Percentiles rank a stretch among this genome's conserved stretches.
These are phyloP conservation scores for Danio aesculapii DNA, from an alignment of 2,797 vertebrate genomes.

Conservation along the genomic window DNA sequence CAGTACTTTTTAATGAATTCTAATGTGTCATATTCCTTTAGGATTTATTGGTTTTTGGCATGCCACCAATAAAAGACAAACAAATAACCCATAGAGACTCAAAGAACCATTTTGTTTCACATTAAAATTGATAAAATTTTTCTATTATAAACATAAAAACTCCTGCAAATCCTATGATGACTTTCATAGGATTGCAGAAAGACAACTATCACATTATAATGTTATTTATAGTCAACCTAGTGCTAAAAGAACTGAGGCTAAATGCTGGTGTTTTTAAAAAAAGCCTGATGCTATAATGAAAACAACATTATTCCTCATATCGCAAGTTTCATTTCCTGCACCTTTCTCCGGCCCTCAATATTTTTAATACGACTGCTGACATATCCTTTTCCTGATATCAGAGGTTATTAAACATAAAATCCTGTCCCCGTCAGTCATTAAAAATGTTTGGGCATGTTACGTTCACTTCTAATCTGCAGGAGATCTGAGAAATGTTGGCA, in stretches of 20 bases:
- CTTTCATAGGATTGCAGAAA: not conserved
- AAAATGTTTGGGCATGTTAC: not conserved
- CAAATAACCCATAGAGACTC: too few relatives aligned
- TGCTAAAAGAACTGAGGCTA: not conserved
- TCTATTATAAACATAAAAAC: too few relatives aligned
- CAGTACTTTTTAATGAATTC: too few relatives aligned
- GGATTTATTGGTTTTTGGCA: too few relatives aligned
- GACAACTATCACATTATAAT: not conserved
- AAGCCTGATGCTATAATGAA: not conserved
- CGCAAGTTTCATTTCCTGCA: slow-evolving; percentile 19
- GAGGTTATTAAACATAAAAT: not conserved
- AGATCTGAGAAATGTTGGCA: not conserved
- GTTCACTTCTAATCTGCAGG: not conserved
- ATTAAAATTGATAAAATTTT: too few relatives aligned
- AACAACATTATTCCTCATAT: slow-evolving; percentile 8
- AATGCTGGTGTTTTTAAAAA: not conserved
- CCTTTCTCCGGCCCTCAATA: not conserved
- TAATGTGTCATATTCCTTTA: too few relatives aligned
- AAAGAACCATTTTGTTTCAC: too few relatives aligned
- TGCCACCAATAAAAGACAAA: too few relatives aligned
- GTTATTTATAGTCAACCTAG: not conserved
- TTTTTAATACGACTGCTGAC: not conserved
- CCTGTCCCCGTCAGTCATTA: not conserved
- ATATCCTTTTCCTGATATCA: not conserved
- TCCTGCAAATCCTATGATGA: too few relatives aligned